Evolutionary conservation across 2,797 vertebrate genomes (phyloP).

Genomic region (Syndactyla subalaris): DNA sequence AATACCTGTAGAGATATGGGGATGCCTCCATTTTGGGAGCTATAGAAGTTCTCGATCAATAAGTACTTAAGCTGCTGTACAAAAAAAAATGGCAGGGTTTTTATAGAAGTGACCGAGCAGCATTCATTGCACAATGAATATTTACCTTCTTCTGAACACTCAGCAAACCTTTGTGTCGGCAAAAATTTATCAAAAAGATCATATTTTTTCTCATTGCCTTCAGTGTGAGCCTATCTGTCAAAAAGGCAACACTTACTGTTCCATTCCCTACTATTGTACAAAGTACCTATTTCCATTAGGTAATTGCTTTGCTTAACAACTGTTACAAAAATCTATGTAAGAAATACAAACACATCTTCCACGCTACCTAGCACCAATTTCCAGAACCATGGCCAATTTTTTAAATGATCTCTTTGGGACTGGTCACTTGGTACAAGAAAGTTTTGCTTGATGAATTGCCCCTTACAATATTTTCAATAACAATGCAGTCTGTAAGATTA

Average conservation of each 20-base stretch:
- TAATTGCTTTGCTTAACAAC: not conserved
- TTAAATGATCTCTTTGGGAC: not conserved
- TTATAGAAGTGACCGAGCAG: constrained; percentile 53
- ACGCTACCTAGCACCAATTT: not conserved
- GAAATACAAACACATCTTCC: not conserved
- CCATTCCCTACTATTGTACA: not conserved
- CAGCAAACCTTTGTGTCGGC: constrained; percentile 12
- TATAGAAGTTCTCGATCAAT: constrained; percentile 79
- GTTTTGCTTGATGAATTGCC: not conserved
- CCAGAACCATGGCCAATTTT: not conserved
- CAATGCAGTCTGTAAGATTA: not conserved
- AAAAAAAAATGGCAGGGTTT: constrained; percentile 58
- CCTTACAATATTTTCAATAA: not conserved
- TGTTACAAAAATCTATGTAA: not conserved
- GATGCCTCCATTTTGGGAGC: constrained; percentile 79
- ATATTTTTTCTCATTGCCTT: not conserved
- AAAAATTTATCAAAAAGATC: constrained; percentile 5
- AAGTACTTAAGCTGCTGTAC: constrained; percentile 74
- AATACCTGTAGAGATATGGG: constrained; percentile 84
- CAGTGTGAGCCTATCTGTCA: not conserved
- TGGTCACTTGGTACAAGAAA: not conserved
- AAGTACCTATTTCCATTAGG: not conserved
- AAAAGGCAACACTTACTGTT: not conserved
- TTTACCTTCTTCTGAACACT: constrained; percentile 48
- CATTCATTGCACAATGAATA: constrained; percentile 68